Evolutionary conservation across 2,888 invertebrate genomes (phyloP), one percentile per base, ranked within the genome.

Genomic region (Athetis lepigone): DNA sequence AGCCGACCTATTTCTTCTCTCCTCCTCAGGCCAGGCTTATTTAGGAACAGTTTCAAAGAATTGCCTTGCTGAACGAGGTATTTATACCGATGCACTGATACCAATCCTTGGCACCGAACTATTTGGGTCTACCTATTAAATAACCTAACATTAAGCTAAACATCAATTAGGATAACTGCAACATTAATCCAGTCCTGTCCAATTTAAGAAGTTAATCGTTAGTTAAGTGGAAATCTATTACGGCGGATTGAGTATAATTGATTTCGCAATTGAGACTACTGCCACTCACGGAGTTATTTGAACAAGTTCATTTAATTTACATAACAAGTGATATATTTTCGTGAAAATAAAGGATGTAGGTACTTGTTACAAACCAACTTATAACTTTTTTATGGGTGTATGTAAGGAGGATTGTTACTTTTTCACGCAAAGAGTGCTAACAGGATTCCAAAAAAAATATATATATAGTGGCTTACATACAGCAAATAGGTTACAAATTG

Each of bases 201-300:
- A 65, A 52, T 63, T 52, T 65, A 19, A 11, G 6, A 56, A 42
- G 23, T 27, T 67, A 67, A 56, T 65, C 7, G 23, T 8, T 11
- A 33, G 19, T 16, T 33, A 46, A 54, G 40, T 27, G 36, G 23
- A 37, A 36, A 55, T 23, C 8, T 1, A 66, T 40, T 21, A 64
- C 8, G n/a, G 18, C 7, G 19, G 39, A 25, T 25, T 16, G 45
- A 8, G 11, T 18, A 37, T 11, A 47, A 45, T 21, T 59, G 8
- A n/a, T 42, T 27, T 63, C 9, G 23, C 19, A 46, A 45, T 9
- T 37, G 16, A 33, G 33, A 33, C 33, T 13, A 33, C 11, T 13
- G n/a, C 1, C 8, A 9, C 1, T 11, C 11, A 33, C 13, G 33
- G 6, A 45, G n/a, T 19, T 11, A 36, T 36, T 66, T 25, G 13